Evolutionary conservation across 2,888 invertebrate species (phyloP).

Genomic region (Cephus nigrinus): DNA sequence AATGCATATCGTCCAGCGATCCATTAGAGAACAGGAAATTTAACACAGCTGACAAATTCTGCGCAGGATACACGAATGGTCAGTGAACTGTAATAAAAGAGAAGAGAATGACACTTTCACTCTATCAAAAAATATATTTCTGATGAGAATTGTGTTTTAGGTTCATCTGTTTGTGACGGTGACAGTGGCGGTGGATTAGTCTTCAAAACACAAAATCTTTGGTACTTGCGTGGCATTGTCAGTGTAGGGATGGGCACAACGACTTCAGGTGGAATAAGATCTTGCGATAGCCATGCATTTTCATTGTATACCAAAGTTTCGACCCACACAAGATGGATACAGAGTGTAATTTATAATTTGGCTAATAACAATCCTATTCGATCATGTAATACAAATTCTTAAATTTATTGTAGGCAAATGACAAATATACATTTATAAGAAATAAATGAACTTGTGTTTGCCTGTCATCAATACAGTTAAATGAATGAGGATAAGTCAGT

Average conservation of each 20-base stretch:
- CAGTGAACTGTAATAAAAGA: conserved; percentile 23
- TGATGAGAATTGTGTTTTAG: conserved; percentile 39
- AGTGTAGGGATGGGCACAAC: conserved; percentile 58
- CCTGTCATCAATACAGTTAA: neutral
- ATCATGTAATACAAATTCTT: neutral
- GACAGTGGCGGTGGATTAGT: conserved; percentile 68
- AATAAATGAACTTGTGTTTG: neutral
- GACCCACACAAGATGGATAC: conserved; percentile 54
- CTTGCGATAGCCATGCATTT: conserved; percentile 56
- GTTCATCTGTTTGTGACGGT: conserved; percentile 65
- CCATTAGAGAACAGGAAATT: conserved; percentile 38
- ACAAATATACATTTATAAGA: neutral
- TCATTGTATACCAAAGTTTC: conserved; percentile 61
- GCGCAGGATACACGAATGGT: conserved; percentile 64
- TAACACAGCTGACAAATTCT: conserved; percentile 61
- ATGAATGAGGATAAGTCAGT: neutral
- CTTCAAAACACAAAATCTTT: conserved; percentile 52
- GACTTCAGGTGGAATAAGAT: conserved; percentile 30
- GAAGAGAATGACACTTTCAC: neutral
- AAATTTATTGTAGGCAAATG: neutral
- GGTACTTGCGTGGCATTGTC: conserved; percentile 66
- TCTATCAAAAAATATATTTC: neutral
- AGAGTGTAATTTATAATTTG: conserved; percentile 40
- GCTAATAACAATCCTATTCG: neutral
- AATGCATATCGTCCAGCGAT: conserved; percentile 43